Percentiles rank a stretch among this genome's conserved stretches.
Evolutionary conservation across 2,797 vertebrate species (phyloP).

Genomic region (Hephaestus fuliginosus): DNA sequence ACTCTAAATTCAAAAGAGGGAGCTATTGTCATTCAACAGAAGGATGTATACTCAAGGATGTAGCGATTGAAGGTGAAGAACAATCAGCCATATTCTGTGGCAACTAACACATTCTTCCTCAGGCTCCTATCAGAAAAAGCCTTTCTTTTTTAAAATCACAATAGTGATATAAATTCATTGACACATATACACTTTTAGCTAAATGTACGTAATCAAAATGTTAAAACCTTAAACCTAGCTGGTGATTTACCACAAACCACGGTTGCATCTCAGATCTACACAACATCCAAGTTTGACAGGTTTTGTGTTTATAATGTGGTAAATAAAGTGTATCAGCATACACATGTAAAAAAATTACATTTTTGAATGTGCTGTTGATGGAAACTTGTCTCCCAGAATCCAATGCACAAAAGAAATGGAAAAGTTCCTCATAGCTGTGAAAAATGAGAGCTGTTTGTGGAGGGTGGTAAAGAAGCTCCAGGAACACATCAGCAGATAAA

Average conservation of each 20-base stretch:
- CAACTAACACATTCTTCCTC: neutral
- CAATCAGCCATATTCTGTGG: neutral
- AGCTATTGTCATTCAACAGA: slow-evolving; percentile 56
- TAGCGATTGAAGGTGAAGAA: neutral
- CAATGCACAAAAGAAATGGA: neutral
- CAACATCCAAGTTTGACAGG: neutral
- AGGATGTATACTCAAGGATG: too few species aligned
- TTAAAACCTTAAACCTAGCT: neutral
- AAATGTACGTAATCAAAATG: neutral
- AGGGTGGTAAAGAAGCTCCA: neutral
- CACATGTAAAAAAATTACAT: neutral
- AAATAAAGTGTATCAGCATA: neutral
- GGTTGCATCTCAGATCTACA: neutral
- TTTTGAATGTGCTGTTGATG: neutral
- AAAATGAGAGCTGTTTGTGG: neutral
- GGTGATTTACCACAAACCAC: neutral
- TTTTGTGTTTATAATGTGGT: neutral
- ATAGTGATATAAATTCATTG: too few species aligned
- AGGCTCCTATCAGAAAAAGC: neutral
- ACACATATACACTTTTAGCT: too few species aligned
- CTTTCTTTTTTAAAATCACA: neutral
- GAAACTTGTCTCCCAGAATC: neutral
- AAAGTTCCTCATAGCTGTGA: neutral
- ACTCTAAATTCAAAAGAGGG: slow-evolving; percentile 72
- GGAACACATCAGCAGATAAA: neutral